Evolutionary conservation across 1,140 invertebrate genomes (phyloP), one percentile per base, ranked within the genome.

Genomic region (Drosophila prosaltans): DNA sequence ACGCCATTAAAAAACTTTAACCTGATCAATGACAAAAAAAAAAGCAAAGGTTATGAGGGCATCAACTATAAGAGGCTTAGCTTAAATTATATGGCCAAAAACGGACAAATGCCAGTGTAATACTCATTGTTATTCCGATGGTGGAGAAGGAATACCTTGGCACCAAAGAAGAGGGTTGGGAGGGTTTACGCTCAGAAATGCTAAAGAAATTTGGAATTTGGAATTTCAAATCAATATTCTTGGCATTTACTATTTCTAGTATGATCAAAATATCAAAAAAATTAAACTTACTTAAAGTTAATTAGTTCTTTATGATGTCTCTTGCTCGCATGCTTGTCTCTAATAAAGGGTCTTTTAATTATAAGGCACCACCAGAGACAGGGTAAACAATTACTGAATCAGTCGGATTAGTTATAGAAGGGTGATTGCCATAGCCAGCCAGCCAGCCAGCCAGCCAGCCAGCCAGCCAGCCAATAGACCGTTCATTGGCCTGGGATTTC

Each of bases 51-150:
- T 48, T 48, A 16, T 16, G 32, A 36, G 32, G 16, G 28, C 55
- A 58, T 58, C 30, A 36, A 7, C 8, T 36, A 36, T 58, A 59
- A 59, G 57, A 59, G 30, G 57, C 57, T 59, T 59, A 59, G 7
- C 57, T 58, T 16, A 58, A 36, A 58, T 58, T 58, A 36, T 58
- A 39, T 36, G 39, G 28, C 55, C 55, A 39, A 26, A 32, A 32
- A 32, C 55, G 55, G 55, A 36, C 32, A 24, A 39, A 32, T 8
- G 32, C 16, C 32, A 2, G 3, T 39, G 55, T 58, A 30, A 36
- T 16, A 57, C 55, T 16, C n/a, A 58, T 21, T 58, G n/a, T 16
- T 2, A 32, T 21, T 36, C n/a, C 28, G 28, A 21, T 16, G 32
- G 30, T 2, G 32, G 32, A 58, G n/a, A 6, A 9, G 1, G 2